Conservation (phyloP, 2,888 invertebrate genomes). For the Dryobota labecula region DNA sequence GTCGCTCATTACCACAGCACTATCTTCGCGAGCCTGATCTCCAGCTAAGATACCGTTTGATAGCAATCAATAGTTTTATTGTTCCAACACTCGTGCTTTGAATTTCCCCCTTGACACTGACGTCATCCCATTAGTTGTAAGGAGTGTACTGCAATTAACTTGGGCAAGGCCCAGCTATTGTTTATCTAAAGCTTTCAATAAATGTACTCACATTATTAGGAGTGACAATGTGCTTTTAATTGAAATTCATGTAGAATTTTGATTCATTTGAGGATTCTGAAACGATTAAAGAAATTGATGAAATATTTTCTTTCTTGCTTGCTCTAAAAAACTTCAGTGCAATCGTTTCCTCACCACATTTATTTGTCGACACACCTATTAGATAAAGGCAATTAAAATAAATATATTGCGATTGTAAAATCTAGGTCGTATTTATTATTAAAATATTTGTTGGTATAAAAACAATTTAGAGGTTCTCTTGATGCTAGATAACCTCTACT, state of each 20-base stretch:
- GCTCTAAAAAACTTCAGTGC: slow-evolving; percentile 18
- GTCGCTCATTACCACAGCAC: slow-evolving; percentile 69
- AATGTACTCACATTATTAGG: slow-evolving; percentile 24
- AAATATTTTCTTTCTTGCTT: slow-evolving; percentile 17
- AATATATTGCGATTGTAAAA: slow-evolving; percentile 32
- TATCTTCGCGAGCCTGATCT: slow-evolving; percentile 71
- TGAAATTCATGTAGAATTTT: slow-evolving; percentile 38
- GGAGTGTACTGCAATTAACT: slow-evolving; percentile 57
- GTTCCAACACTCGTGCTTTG: slow-evolving; percentile 74
- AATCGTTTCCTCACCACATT: slow-evolving; percentile 31
- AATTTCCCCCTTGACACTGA: slow-evolving; percentile 72
- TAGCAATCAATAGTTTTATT: slow-evolving; percentile 76
- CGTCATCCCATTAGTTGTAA: slow-evolving; percentile 60
- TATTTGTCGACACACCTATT: slow-evolving; percentile 40
- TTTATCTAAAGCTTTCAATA: slow-evolving; percentile 55
- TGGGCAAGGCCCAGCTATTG: slow-evolving; percentile 60
- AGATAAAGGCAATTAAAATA: slow-evolving; percentile 40
- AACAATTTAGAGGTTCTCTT: slow-evolving; percentile 50
- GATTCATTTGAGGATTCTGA: neutral
- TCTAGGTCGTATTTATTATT: slow-evolving; percentile 34
- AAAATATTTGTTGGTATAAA: slow-evolving; percentile 42
- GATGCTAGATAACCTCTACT: slow-evolving; percentile 63
- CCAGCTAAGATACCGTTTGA: slow-evolving; percentile 70
- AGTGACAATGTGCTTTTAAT: slow-evolving; percentile 32
- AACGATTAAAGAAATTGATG: slow-evolving; percentile 13